A percentile compares a stretch with the other conserved stretches of the same genome.
Conservation (phyloP, 2,797 vertebrate species). For the Natrix natrix region DNA sequence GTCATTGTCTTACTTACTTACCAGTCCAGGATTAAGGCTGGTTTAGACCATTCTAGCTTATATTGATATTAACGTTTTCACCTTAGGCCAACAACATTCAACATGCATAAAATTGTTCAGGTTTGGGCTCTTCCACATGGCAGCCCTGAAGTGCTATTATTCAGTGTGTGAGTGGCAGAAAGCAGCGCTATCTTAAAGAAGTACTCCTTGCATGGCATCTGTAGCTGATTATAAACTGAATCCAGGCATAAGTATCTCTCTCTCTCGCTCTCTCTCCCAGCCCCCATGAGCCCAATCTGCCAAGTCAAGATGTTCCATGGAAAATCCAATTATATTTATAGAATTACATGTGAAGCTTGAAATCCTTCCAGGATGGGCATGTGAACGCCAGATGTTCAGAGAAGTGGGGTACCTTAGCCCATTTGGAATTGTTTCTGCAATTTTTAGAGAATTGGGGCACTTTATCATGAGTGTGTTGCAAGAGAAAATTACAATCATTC, state of each 20-base stretch:
- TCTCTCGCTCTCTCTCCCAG: neutral
- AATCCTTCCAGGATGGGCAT: constrained; percentile 6
- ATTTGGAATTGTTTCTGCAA: neutral
- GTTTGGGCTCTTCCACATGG: neutral
- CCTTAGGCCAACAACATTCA: neutral
- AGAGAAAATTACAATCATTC: neutral
- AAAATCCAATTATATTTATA: constrained; percentile 35
- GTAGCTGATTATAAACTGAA: constrained; percentile 9
- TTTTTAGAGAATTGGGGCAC: neutral
- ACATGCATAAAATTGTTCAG: neutral
- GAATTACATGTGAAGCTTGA: neutral
- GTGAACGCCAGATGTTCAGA: neutral
- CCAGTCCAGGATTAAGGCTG: neutral
- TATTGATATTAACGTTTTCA: neutral
- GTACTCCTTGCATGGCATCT: neutral
- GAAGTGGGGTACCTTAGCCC: neutral
- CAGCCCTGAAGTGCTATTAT: neutral
- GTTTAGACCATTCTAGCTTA: neutral
- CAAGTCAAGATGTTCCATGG: constrained; percentile 34
- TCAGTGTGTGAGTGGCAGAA: neutral
- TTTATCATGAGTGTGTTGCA: neutral
- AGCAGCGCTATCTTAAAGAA: neutral
- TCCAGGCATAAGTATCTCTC: neutral
- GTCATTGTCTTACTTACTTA: neutral
- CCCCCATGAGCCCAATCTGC: constrained; percentile 2